Evolutionary conservation across 30 jellyfish, hydroid and myxozoan species (phyloP), one percentile per base, ranked within the genome.

Genomic region (Calvadosia cruxmelitensis): DNA sequence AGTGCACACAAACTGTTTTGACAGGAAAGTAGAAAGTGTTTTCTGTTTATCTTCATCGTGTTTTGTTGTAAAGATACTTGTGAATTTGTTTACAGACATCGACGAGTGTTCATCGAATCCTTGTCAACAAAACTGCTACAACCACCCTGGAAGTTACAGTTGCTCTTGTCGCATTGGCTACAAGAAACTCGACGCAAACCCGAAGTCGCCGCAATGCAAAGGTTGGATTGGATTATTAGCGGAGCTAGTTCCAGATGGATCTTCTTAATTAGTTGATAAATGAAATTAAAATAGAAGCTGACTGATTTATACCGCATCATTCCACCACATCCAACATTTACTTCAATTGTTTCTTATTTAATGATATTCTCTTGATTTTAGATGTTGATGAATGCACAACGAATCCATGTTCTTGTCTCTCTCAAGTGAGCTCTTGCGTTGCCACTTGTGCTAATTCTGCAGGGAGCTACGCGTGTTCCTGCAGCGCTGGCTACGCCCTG

Each of bases 311-410:
- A n/a, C n/a, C n/a, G n/a, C n/a, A n/a, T n/a, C n/a, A n/a, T n/a
- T n/a, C n/a, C n/a, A n/a, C n/a, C n/a, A n/a, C n/a, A n/a, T n/a
- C n/a, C n/a, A n/a, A n/a, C n/a, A n/a, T n/a, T n/a, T n/a, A n/a
- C n/a, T n/a, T n/a, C n/a, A n/a, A n/a, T n/a, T n/a, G n/a, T n/a
- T n/a, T n/a, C n/a, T n/a, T n/a, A n/a, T n/a, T n/a, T n/a, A n/a
- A n/a, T n/a, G n/a, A n/a, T n/a, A n/a, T n/a, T n/a, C n/a, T n/a
- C n/a, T n/a, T n/a, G n/a, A 42, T 42, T 42, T 42, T 20, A 84
- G 95, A 84, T 53, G 50, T 71, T 26, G 69, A 84, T 50, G 95
- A 84, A 65, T 84, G 95, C 61, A 62, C 52, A 20, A 27, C 83
- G n/a, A 78, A 78, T 3, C 26, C 65, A 13, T 83, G 75, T 72